Percentiles rank a stretch among this genome's conserved stretches.
phyloP scores from a whole-genome alignment of 1,140 invertebrate genomes.

The Zaprionus davidi region DNA sequence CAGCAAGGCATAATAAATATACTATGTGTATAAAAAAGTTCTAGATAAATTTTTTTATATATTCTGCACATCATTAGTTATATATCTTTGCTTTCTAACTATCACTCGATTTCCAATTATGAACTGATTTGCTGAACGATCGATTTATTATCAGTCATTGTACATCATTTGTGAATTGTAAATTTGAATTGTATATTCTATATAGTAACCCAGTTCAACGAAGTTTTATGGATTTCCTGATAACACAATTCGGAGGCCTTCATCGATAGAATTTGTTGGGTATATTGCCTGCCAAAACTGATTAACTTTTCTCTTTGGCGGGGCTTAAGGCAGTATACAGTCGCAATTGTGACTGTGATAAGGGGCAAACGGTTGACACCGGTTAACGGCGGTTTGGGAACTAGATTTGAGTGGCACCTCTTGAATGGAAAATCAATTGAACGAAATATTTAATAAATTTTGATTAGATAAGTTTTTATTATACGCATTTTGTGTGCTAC shows the following conservation, averaged over 20 bases:
- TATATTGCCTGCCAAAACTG: slow-evolving; percentile 22
- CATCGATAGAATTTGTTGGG: slow-evolving; percentile 1
- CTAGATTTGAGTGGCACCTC: slow-evolving; percentile 53
- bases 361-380: slow-evolving; percentile 38
- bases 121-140: background rate
- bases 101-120: background rate
- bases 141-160: background rate
- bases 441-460: slow-evolving; percentile 67
- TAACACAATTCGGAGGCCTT: slow-evolving; percentile 16
- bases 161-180: background rate
- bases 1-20: too few relatives aligned
- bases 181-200: background rate
- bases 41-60: too few relatives aligned
- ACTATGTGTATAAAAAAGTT: too few relatives aligned
- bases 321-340: background rate
- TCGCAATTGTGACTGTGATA: slow-evolving; percentile 38
- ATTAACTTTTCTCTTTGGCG: slow-evolving; percentile 1
- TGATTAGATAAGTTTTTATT: slow-evolving; percentile 65
- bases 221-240: slow-evolving; percentile 13
- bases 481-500: slow-evolving; percentile 7
- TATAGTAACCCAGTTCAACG: background rate
- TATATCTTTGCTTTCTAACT: background rate
- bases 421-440: slow-evolving; percentile 75
- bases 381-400: slow-evolving; percentile 46
- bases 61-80: too few relatives aligned